These are phyloP conservation scores for Oplegnathus fasciatus DNA, from an alignment of 2,113 vertebrate species.

Conservation along the genomic window DNA sequence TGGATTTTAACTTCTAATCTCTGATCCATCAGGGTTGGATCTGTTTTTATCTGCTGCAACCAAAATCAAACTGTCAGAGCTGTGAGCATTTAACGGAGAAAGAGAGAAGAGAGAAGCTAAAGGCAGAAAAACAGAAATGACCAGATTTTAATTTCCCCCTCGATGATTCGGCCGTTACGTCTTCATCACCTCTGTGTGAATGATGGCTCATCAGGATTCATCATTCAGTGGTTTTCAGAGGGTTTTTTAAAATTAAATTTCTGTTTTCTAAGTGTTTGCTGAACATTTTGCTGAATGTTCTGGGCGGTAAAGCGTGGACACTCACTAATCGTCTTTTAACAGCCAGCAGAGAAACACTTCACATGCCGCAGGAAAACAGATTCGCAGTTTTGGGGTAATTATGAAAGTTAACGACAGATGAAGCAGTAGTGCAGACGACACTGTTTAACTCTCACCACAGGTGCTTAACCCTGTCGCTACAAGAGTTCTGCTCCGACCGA, in stretches of 20 bases:
- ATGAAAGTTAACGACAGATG: conserved; percentile 37
- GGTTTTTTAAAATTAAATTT: not conserved
- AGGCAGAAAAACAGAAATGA: not conserved
- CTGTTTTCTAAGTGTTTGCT: not conserved
- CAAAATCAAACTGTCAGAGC: conserved; percentile 26
- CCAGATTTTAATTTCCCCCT: conserved; percentile 22
- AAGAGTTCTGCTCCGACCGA: not conserved
- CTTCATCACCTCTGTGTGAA: conserved; percentile 20
- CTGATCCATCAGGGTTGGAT: not conserved
- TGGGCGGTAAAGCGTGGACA: conserved; percentile 10
- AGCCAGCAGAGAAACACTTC: conserved; percentile 31
- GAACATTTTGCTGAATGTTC: conserved; percentile 17
- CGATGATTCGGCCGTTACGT: not conserved
- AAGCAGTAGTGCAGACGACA: not conserved
- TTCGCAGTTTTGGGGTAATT: conserved; percentile 27
- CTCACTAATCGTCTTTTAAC: conserved; percentile 47
- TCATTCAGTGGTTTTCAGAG: not conserved
- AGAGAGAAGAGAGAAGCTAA: not conserved
- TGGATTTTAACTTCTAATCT: no score
- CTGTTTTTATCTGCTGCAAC: conserved; percentile 12
- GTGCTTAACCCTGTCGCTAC: not conserved
- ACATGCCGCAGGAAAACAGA: conserved; percentile 36
- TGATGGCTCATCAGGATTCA: not conserved
- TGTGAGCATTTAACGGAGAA: not conserved
- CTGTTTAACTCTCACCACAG: conserved; percentile 4